These are phyloP conservation scores for Ginglymostoma cirratum DNA, from an alignment of 2,113 vertebrate genomes.

Conservation along the genomic window DNA sequence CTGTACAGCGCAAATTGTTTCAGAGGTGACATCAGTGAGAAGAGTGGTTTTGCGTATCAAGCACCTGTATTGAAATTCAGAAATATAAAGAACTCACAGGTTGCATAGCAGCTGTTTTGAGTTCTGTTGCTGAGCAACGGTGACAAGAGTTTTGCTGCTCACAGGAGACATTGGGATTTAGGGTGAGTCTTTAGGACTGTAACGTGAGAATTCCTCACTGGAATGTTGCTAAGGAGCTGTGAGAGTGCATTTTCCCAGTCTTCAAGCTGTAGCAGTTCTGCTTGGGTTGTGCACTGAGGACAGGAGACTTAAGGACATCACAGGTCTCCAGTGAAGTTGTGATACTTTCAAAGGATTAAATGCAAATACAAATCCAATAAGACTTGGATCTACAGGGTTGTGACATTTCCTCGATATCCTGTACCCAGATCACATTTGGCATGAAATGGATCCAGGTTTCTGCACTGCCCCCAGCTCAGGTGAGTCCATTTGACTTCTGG, in stretches of 20 bases:
- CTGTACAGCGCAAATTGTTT: neutral
- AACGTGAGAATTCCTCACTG: neutral
- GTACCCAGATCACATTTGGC: neutral
- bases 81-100: neutral
- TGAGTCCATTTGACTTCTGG: neutral
- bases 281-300: neutral
- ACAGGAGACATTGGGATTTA: neutral
- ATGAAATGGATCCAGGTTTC: neutral
- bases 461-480: neutral
- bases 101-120: neutral
- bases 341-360: neutral
- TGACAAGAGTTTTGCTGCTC: neutral
- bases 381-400: neutral
- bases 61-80: neutral
- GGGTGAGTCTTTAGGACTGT: neutral
- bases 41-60: neutral
- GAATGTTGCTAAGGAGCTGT: neutral
- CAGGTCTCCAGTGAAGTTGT: neutral
- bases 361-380: neutral
- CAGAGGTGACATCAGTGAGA: neutral
- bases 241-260: neutral
- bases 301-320: neutral
- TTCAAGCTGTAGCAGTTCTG: neutral
- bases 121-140: constrained; percentile 19
- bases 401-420: neutral